These are phyloP conservation scores for Phrynocephalus versicolor DNA, from an alignment of 2,113 vertebrate genomes.

Conservation along the genomic window DNA sequence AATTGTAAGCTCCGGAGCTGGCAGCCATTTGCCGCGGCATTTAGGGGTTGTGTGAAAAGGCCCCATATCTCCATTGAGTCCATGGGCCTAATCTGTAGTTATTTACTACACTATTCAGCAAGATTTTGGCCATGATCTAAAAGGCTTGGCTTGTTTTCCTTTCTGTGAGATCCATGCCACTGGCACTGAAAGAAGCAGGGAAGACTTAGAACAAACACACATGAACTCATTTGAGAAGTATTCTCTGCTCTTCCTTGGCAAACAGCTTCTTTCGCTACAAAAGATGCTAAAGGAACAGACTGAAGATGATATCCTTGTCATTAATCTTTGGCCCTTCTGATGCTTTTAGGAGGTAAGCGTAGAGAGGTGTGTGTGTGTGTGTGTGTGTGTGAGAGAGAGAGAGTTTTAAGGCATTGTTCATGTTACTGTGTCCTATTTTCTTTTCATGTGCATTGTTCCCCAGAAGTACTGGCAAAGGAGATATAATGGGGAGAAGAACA, in stretches of 20 bases:
- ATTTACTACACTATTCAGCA: too few species aligned
- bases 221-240: not conserved
- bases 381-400: slow-evolving; percentile 37
- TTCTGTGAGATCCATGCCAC: too few species aligned
- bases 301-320: not conserved
- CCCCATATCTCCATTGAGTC: too few species aligned
- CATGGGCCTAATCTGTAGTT: too few species aligned
- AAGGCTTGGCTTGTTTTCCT: too few species aligned
- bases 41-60: too few species aligned
- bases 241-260: too few species aligned
- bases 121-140: too few species aligned
- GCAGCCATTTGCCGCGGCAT: too few species aligned
- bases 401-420: slow-evolving; percentile 47
- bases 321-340: slow-evolving; percentile 49
- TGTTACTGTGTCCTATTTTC: slow-evolving; percentile 32
- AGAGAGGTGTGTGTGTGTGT: too few species aligned
- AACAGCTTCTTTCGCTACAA: fast-evolving
- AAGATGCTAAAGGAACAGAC: not conserved
- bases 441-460: slow-evolving; percentile 56
- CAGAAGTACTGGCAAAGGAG: not conserved
- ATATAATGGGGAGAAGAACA: slow-evolving; percentile 51
- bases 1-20: too few species aligned
- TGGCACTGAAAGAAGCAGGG: not conserved
- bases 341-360: slow-evolving; percentile 33
- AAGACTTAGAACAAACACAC: not conserved